Evolutionary conservation across 2,888 invertebrate species (phyloP).

Genomic region (Cosmia pyralina): DNA sequence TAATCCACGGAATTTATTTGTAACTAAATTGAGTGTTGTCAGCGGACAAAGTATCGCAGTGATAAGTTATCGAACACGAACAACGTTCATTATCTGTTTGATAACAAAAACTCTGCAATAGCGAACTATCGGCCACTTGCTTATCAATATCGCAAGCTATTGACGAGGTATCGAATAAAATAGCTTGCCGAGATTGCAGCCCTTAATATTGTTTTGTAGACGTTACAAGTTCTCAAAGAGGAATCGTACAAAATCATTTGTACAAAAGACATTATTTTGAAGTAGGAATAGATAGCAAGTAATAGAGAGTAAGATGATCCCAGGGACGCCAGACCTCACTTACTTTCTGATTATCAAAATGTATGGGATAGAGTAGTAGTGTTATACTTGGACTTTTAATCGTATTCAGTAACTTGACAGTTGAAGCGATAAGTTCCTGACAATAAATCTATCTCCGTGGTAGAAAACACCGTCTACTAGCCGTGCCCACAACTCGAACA

Average conservation of each 20-base stretch:
- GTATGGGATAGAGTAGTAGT: too few species aligned
- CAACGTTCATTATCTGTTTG: slow-evolving; percentile 76
- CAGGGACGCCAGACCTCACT: too few species aligned
- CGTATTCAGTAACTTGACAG: too few species aligned
- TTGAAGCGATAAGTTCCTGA: too few species aligned
- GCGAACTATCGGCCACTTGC: slow-evolving; percentile 44
- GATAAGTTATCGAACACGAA: slow-evolving; percentile 80
- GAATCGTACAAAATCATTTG: not conserved
- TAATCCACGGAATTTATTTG: slow-evolving; percentile 58
- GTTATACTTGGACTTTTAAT: too few species aligned
- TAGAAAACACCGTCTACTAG: too few species aligned
- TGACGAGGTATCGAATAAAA: slow-evolving; percentile 29
- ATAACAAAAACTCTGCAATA: slow-evolving; percentile 64
- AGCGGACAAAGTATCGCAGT: slow-evolving; percentile 56
- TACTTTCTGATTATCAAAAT: too few species aligned
- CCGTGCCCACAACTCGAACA: too few species aligned
- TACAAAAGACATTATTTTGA: not conserved
- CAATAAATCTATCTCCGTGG: too few species aligned
- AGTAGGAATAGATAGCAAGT: not conserved
- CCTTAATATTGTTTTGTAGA: slow-evolving; percentile 6
- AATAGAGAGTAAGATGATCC: too few species aligned
- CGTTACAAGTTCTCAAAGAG: not conserved
- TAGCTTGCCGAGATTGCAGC: slow-evolving; percentile 9
- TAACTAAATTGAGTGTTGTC: slow-evolving; percentile 66
- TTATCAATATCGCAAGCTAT: slow-evolving; percentile 47